Evolutionary conservation across 2,797 vertebrate genomes (phyloP), one percentile per base, ranked within the genome.

Genomic region (Cetoscarus ocellatus): DNA sequence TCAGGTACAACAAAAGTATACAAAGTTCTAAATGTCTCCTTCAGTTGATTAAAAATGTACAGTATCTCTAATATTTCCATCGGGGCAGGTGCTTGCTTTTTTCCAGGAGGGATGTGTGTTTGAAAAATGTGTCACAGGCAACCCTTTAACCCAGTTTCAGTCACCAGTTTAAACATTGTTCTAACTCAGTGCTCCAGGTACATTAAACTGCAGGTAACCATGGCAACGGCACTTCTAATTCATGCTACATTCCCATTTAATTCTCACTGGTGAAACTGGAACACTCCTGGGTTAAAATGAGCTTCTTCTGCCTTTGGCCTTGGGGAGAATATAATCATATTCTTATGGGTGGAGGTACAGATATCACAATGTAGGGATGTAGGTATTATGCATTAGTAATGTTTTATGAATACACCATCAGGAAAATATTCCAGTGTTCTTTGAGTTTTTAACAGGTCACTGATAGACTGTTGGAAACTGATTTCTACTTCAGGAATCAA

Each of bases 171-270:
- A 45, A 36, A 61, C 66, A 47, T 53, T 49, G 43, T 44, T 50
- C 13, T 58, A 48, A 70, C 66, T 70, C 44, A 43, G 6, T 60
- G 38, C 47, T 70, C 3, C 0, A 54, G 44, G 35, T 63, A 66
- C 70, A 45, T 70, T 56, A 76, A 70, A 77, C 44, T 45, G 50
- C 40, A 48, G 36, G 72, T 70, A 73, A 67, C 80, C 50, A 69
- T 79, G 57, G 77, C 62, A 73, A 83, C 77, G 50, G 62, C 8
- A 61, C 56, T 62, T 66, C 10, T 38, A 43, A 66, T 61, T 76
- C 69, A 60, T 70, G 45, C 54, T 42, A 51, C 47, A 45, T 65
- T 61, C 59, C 15, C 61, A 52, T 61, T 66, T 67, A 44, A 64
- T 64, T 76, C 45, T 64, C 50, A 67, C 40, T 42, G 55, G 62